Evolutionary conservation across 92 coral and sea anemone genomes (phyloP).

Genomic region (Siderastrea radians): DNA sequence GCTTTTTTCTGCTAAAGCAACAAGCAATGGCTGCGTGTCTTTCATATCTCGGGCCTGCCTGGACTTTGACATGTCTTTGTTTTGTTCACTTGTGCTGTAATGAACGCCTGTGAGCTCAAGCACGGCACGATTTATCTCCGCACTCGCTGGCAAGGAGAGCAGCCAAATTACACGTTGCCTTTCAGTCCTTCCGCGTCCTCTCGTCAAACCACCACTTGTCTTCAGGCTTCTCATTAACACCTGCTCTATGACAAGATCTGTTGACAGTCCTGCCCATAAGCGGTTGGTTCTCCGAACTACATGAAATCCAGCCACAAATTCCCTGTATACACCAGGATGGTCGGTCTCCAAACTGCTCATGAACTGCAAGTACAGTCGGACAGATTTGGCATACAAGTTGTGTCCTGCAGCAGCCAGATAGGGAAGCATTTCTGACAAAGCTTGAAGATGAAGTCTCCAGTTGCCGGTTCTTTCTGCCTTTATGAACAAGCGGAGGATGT

Average conservation of each 20-base stretch:
- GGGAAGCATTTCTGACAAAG: conserved; percentile 41
- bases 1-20: conserved; percentile 16
- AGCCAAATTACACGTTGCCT: conserved; percentile 29
- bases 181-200: conserved; percentile 32
- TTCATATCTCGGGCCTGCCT: conserved; percentile 44
- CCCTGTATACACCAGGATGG: conserved; percentile 24
- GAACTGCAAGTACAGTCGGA: conserved; percentile 16
- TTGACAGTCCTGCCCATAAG: conserved; percentile 27
- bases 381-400: conserved; percentile 36
- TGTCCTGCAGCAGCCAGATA: conserved; percentile 62
- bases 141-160: conserved; percentile 3
- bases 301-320: conserved; percentile 9
- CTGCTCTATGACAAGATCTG: not conserved
- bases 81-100: conserved; percentile 44
- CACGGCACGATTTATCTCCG: conserved; percentile 13
- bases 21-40: conserved; percentile 21
- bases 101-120: conserved; percentile 24
- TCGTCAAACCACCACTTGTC: conserved; percentile 39
- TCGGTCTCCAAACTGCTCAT: not conserved
- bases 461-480: not conserved
- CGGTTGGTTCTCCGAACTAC: conserved; percentile 25
- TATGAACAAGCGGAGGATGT: not conserved
- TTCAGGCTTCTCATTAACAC: conserved; percentile 30
- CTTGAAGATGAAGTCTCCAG: not conserved
- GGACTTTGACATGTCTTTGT: conserved; percentile 48